Evolutionary conservation across 92 coral and sea anemone genomes (phyloP).

Genomic region (Virgularia gustaviana): DNA sequence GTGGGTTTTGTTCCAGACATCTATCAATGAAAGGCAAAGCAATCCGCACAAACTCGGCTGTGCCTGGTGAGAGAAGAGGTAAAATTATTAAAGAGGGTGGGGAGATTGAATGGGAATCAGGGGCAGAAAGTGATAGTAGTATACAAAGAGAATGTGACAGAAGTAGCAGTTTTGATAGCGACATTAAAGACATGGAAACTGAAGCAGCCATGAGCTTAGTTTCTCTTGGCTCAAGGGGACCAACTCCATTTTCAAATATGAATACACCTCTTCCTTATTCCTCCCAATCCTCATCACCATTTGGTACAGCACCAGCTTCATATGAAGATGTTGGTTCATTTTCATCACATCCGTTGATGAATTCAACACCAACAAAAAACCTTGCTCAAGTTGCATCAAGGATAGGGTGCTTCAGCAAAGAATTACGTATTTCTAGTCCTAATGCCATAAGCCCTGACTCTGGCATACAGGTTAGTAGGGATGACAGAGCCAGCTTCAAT

Average conservation of each 20-base stretch:
- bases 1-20: conserved; percentile 96
- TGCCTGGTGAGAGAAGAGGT: conserved; percentile 92
- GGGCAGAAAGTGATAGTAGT: conserved; percentile 95
- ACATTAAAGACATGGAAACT: conserved; percentile 74
- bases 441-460: conserved; percentile 97
- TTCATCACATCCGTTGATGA: conserved; percentile 63
- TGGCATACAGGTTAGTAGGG: conserved; percentile 80
- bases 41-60: conserved; percentile 60
- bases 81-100: conserved; percentile 70
- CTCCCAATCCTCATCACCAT: conserved; percentile 73
- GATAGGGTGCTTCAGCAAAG: conserved; percentile 77
- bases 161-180: conserved; percentile 42
- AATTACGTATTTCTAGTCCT: conserved; percentile 60
- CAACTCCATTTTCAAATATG: conserved; percentile 85
- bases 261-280: conserved; percentile 86
- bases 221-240: conserved; percentile 84
- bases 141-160: conserved; percentile 82
- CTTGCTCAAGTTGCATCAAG: conserved; percentile 36
- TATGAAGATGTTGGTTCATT: conserved; percentile 56
- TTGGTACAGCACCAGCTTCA: conserved; percentile 54
- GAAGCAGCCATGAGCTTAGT: conserved; percentile 93
- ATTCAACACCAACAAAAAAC: conserved; percentile 54
- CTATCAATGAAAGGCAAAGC: conserved; percentile 85
- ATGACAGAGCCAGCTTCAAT: conserved; percentile 68
- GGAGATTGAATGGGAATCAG: conserved; percentile 97